These are phyloP conservation scores for Melanotaenia maccullochi DNA, from an alignment of 2,797 vertebrate species.

Conservation along the genomic window DNA sequence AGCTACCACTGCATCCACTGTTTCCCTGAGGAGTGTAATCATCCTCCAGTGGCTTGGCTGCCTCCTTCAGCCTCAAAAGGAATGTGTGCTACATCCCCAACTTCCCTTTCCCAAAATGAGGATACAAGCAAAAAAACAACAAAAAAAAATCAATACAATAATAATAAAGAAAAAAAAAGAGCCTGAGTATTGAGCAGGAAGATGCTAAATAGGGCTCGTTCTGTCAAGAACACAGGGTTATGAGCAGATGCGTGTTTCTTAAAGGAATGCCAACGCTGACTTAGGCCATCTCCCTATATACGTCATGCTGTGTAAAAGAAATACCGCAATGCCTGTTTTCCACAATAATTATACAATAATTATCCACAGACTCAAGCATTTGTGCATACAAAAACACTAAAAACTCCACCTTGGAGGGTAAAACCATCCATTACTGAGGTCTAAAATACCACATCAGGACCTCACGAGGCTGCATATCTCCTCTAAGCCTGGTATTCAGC, in stretches of 20 bases:
- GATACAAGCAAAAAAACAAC: constrained; percentile 51
- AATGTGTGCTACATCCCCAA: constrained; percentile 55
- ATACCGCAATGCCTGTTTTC: constrained; percentile 52
- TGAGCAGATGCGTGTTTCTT: constrained; percentile 58
- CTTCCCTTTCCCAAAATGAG: constrained; percentile 58
- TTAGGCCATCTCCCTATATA: constrained; percentile 61
- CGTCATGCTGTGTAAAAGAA: constrained; percentile 54
- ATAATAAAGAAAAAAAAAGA: neutral
- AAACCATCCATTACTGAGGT: constrained; percentile 73
- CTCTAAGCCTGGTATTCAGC: constrained; percentile 53
- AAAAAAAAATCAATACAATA: too few relatives aligned
- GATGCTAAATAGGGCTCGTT: constrained; percentile 47
- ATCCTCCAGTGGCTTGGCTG: constrained; percentile 65
- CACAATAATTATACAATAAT: constrained; percentile 71
- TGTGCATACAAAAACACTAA: constrained; percentile 35
- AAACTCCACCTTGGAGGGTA: constrained; percentile 63
- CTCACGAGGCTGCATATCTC: constrained; percentile 54
- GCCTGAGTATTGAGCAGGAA: constrained; percentile 27
- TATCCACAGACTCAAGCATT: constrained; percentile 48
- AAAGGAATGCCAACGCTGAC: constrained; percentile 67
- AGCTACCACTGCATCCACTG: constrained; percentile 49
- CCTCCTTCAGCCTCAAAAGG: constrained; percentile 58
- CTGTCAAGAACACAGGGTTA: constrained; percentile 49
- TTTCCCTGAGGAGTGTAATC: constrained; percentile 67
- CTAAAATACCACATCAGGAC: constrained; percentile 73